Conservation (phyloP, 1,140 invertebrate genomes). For the Polypedilum vanderplanki region DNA sequence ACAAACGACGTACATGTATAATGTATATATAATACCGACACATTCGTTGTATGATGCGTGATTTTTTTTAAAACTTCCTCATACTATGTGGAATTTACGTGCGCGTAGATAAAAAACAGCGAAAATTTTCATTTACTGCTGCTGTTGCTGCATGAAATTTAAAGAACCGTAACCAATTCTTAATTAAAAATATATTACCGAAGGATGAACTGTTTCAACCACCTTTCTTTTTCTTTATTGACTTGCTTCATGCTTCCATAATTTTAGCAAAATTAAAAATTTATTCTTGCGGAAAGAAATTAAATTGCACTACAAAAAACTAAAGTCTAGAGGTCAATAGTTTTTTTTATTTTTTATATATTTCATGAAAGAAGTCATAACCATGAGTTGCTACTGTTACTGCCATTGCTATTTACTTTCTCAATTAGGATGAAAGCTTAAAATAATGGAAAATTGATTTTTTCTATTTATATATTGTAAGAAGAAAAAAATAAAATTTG, state of each 20-base stretch:
- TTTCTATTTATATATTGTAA: background rate
- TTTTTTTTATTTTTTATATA: background rate
- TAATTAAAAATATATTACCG: background rate
- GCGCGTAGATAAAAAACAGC: too few relatives aligned
- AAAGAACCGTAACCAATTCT: constrained; percentile 12
- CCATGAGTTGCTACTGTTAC: too few relatives aligned
- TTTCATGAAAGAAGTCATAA: background rate
- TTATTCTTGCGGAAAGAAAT: background rate
- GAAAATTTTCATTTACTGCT: too few relatives aligned
- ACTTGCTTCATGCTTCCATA: background rate
- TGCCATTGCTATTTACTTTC: background rate
- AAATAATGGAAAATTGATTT: constrained; percentile 23
- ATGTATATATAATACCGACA: too few relatives aligned
- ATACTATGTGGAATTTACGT: too few relatives aligned
- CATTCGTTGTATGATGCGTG: too few relatives aligned
- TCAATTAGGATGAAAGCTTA: background rate
- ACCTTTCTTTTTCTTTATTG: background rate
- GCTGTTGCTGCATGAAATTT: background rate
- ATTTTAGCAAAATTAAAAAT: background rate
- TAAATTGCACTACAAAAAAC: background rate
- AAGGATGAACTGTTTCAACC: background rate
- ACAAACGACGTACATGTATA: background rate
- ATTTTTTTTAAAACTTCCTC: too few relatives aligned
- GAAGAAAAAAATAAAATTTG: too few relatives aligned
- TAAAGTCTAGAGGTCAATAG: background rate